Evolutionary conservation across 2,797 vertebrate genomes (phyloP), one percentile per base, ranked within the genome.

Genomic region (Eulemur rubriventer): DNA sequence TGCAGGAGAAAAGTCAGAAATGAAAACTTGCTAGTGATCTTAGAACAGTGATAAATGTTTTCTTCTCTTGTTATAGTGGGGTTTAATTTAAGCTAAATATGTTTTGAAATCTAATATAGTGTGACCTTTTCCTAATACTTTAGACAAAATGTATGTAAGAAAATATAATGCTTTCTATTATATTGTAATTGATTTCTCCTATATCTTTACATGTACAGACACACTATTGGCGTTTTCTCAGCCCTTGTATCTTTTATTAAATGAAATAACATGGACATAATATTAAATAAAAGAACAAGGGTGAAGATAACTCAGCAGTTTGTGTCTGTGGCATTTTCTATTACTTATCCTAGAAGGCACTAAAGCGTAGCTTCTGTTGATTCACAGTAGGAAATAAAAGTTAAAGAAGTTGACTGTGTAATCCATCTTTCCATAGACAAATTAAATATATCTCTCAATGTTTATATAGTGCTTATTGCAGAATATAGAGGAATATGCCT

Each of bases 381-480:
- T 65, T 95, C 95, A 96, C 92, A 94, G 81, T 72, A 95, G 78
- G 87, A 97, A 98, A 93, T 91, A 73, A 96, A 97, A 95, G 63
- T 67, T 96, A 79, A 85, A 97, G 95, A 96, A 96, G 95, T 94
- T 97, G 97, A 92, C 96, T 97, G 55, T 96, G 96, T 97, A 97
- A 98, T 98, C 94, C 89, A 96, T 98, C 98, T 98, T 97, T 95
- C 89, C 73, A 88, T 95, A 92, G 69, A 96, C 91, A 98, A 98
- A 97, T 98, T 98, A 97, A 96, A 95, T 97, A 18, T 95, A 80
- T 97, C 57, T 96, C 80, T 96, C 94, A 46, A 63, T 97, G 91
- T 96, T 97, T 96, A 90, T 95, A 80, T 75, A 92, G 75, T 88
- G 50, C 67, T 96, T 94, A 86, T 59, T 95, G 70, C n/a, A 84